A percentile compares a stretch with the other conserved stretches of the same genome.
Conservation (phyloP, 1,140 invertebrate species). For the Drosophila nigrodunni region DNA sequence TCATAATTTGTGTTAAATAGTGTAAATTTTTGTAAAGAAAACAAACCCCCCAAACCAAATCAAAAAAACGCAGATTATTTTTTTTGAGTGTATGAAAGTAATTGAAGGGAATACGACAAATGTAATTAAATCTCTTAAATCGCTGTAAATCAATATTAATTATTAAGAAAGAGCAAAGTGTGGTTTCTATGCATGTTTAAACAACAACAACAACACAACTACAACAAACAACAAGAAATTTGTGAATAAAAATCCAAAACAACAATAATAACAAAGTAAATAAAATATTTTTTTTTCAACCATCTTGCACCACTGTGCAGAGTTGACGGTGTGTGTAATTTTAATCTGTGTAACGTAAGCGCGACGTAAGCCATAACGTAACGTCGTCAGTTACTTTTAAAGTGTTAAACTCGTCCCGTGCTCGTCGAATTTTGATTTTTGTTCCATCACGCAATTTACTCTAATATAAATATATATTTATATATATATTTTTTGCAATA, state of each 20-base stretch:
- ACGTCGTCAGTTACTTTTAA: slow-evolving; percentile 40
- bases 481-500: slow-evolving; percentile 60
- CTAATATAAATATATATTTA: background rate
- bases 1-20: slow-evolving; percentile 75
- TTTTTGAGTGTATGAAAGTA: slow-evolving; percentile 56
- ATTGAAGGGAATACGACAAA: slow-evolving; percentile 31
- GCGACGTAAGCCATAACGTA: slow-evolving; percentile 20
- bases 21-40: slow-evolving; percentile 79
- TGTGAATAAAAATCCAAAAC: slow-evolving; percentile 32
- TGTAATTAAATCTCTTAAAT: slow-evolving; percentile 50
- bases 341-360: slow-evolving; percentile 34
- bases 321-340: slow-evolving; percentile 22
- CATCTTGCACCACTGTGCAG: slow-evolving; percentile 28
- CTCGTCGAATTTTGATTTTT: slow-evolving; percentile 7
- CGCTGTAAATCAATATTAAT: slow-evolving; percentile 66
- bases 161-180: slow-evolving; percentile 62
- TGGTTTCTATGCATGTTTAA: slow-evolving; percentile 58
- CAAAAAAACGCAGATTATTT: slow-evolving; percentile 54
- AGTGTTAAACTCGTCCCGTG: slow-evolving; percentile 24
- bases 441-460: background rate
- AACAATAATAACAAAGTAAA: slow-evolving; percentile 7
- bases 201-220: slow-evolving; percentile 42
- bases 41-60: slow-evolving; percentile 43
- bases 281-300: slow-evolving; percentile 4
- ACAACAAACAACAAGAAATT: slow-evolving; percentile 15